These are phyloP conservation scores for Pheosia gnoma DNA, from an alignment of 2,888 invertebrate genomes.

Conservation along the genomic window DNA sequence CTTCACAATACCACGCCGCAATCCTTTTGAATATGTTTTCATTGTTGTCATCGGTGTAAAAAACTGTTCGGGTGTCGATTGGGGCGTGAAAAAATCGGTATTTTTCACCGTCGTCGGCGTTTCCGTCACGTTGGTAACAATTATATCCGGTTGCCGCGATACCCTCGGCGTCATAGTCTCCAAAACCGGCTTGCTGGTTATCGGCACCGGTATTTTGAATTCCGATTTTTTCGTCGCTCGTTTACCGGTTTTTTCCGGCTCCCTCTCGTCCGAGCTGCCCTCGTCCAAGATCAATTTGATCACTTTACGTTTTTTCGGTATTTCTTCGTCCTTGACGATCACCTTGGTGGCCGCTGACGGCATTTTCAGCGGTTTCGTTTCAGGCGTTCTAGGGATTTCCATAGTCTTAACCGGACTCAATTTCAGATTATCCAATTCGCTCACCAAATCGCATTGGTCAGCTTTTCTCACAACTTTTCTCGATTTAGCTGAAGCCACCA, in stretches of 20 bases:
- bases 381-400: constrained; percentile 52
- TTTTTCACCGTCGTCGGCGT: constrained; percentile 15
- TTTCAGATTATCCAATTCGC: constrained; percentile 53
- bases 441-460: constrained; percentile 38
- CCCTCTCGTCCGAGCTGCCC: constrained; percentile 39
- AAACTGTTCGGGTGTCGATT: constrained; percentile 57
- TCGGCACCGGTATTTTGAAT: constrained; percentile 69
- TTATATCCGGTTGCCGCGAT: constrained; percentile 42
- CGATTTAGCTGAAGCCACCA: constrained; percentile 53
- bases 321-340: constrained; percentile 60
- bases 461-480: constrained; percentile 38
- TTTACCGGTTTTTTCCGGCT: constrained; percentile 28
- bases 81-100: constrained; percentile 59
- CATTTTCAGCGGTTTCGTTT: constrained; percentile 42
- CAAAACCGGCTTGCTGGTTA: constrained; percentile 49
- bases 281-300: constrained; percentile 65
- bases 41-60: constrained; percentile 66
- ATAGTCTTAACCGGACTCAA: constrained; percentile 40
- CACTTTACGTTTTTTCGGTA: constrained; percentile 59
- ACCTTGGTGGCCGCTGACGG: constrained; percentile 40
- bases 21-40: constrained; percentile 59
- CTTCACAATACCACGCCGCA: constrained; percentile 60
- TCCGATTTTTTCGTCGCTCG: constrained; percentile 12
- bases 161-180: constrained; percentile 63
- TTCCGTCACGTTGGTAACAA: constrained; percentile 38